Conservation (phyloP, 2,113 vertebrate genomes). For the Coregonus clupeaformis region DNA sequence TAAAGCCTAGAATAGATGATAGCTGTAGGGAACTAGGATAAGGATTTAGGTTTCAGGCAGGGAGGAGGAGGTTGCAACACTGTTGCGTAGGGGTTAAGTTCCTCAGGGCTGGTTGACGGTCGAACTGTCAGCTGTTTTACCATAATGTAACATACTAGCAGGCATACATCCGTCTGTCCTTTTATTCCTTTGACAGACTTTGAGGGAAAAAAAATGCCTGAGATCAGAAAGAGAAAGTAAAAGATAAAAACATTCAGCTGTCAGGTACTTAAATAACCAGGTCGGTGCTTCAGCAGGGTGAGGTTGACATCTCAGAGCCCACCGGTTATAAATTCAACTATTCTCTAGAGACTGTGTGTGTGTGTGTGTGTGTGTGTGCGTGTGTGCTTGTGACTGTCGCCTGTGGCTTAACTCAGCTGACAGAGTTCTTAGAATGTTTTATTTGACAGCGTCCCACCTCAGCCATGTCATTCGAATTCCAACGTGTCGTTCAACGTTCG, state of each 20-base stretch:
- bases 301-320: slow-evolving; percentile 55
- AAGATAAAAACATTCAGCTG: slow-evolving; percentile 28
- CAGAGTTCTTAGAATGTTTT: slow-evolving; percentile 13
- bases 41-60: not conserved
- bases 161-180: slow-evolving; percentile 6
- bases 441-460: slow-evolving; percentile 17
- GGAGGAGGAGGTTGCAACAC: not conserved
- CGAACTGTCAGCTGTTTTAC: slow-evolving; percentile 7
- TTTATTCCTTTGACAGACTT: slow-evolving; percentile 51
- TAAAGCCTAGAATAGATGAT: no score
- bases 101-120: slow-evolving; percentile 15
- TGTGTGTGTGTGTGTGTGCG: slow-evolving; percentile 18
- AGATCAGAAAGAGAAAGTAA: slow-evolving; percentile 43
- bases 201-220: slow-evolving; percentile 60
- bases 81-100: slow-evolving; percentile 38
- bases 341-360: slow-evolving; percentile 42
- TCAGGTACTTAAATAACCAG: slow-evolving; percentile 65
- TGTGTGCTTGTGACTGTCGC: slow-evolving; percentile 25
- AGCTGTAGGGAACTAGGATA: not conserved
- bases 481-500: no score
- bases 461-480: no score
- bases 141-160: not conserved
- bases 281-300: slow-evolving; percentile 51
- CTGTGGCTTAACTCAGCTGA: slow-evolving; percentile 32
- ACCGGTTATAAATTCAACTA: slow-evolving; percentile 56